Conservation (phyloP, 2,888 invertebrate genomes). For the Linyphia triangularis region DNA sequence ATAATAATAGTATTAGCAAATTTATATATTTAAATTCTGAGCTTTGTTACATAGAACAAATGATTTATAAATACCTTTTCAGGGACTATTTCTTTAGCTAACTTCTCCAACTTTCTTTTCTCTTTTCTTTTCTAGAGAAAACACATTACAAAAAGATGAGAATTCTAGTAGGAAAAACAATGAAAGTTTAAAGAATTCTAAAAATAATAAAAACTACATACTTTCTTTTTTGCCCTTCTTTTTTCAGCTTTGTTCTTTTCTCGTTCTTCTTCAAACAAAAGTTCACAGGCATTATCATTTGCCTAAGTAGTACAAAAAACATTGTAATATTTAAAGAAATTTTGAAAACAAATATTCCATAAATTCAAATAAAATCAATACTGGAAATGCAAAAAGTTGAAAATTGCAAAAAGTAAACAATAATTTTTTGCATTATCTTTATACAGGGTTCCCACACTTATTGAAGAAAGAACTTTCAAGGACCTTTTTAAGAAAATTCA, state of each 20-base stretch:
- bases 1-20: no score
- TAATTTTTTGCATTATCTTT: no score
- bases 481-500: no score
- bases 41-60: background rate
- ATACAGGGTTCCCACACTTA: no score
- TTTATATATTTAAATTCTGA: no score
- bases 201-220: background rate
- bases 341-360: background rate
- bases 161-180: background rate
- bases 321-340: background rate
- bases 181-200: background rate
- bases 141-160: background rate
- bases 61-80: slow-evolving; percentile 34
- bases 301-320: slow-evolving; percentile 32
- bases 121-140: slow-evolving; percentile 63
- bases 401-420: no score
- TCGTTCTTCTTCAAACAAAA: slow-evolving; percentile 75
- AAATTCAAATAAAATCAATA: background rate
- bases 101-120: slow-evolving; percentile 63
- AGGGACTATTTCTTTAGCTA: slow-evolving; percentile 13
- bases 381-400: no score
- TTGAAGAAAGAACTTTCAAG: no score
- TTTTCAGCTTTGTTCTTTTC: slow-evolving; percentile 75
- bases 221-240: slow-evolving; percentile 75
- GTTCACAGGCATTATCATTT: slow-evolving; percentile 41